Evolutionary conservation across 1,140 invertebrate species (phyloP).

Genomic region (Linepithema humile): DNA sequence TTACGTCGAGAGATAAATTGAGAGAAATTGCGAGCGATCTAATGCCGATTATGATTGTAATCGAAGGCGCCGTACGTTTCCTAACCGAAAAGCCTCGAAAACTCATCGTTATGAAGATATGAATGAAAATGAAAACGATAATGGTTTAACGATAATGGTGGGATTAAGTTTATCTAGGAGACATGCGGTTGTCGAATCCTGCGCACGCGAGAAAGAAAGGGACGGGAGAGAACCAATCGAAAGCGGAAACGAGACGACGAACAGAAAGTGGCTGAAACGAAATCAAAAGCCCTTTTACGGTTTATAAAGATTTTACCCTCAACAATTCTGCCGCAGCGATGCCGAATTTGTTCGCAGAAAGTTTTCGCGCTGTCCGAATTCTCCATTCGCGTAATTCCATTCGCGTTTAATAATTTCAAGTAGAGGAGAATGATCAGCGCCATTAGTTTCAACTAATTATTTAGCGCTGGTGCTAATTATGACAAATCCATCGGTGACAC

Average conservation of each 20-base stretch:
- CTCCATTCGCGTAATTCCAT: background rate
- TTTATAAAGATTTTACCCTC: conserved; percentile 79
- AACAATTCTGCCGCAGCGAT: conserved; percentile 73
- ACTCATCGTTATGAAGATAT: background rate
- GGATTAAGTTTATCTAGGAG: conserved; percentile 30
- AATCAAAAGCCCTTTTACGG: conserved; percentile 71
- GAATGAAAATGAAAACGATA: conserved; percentile 59
- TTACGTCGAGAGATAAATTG: conserved; percentile 16
- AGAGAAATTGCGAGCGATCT: conserved; percentile 36
- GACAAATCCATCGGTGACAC: background rate
- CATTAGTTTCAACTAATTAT: conserved; percentile 16
- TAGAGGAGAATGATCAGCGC: background rate
- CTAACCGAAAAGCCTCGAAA: conserved; percentile 17
- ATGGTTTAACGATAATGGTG: conserved; percentile 33
- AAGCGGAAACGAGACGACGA: background rate
- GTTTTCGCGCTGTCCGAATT: background rate
- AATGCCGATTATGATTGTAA: conserved; percentile 23
- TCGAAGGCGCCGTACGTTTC: conserved; percentile 7
- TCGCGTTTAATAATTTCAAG: background rate
- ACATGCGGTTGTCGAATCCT: background rate
- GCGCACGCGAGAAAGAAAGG: background rate
- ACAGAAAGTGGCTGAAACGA: conserved; percentile 7
- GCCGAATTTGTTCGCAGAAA: conserved; percentile 61
- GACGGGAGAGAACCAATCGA: background rate
- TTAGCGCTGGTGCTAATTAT: conserved; percentile 6